Base-by-base conservation (phyloP, 2,113 vertebrate species). In the Sinocyclocheilus rhinocerous region DNA sequence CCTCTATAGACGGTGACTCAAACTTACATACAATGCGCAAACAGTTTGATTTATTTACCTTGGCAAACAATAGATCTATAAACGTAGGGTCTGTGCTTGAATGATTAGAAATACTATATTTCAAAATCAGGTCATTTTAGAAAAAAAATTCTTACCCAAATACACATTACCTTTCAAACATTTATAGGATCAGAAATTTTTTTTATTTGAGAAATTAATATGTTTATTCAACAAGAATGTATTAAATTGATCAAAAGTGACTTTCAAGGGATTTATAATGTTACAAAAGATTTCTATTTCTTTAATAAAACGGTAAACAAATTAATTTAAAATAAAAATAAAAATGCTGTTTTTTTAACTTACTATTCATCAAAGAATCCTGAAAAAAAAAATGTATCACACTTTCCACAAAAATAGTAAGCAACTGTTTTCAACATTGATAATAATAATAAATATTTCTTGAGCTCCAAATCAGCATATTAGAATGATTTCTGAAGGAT, bases 31-130 rank as follows among this genome's bases (percentile, higher is more conserved):
- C 11, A n/a, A 45, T 29, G 22, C 9, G 39, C 15, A 81, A 26
- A 81, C 15, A 29, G 39, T 45, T 81, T 81, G 7, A 45, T 45
- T 81, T 65, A 81, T 67, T 26, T 48, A 48, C n/a, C 13, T 29
- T 20, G 39, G 24, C 24, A 48, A 81, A 81, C n/a, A 63, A n/a
- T 59, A 3, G 52, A 12, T 59, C 4, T 22, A 20, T 50, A 4
- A 29, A 55, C 8, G 26, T n/a, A 15, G 29, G 52, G 11, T 57
- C 29, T 78, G 29, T 78, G 52, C 20, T 6, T 78, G 29, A 36
- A 78, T 22, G 15, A 29, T 10, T 26, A 76, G 3, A 26, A 9
- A 7, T 11, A 26, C 24, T 20, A 33, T 77, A 10, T 4, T 15
- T 76, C 39, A 76, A 52, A 52, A 76, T 76, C 45, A 26, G 15